phyloP scores from a whole-genome alignment of 2,113 vertebrate genomes.

The Alethe diademata region DNA sequence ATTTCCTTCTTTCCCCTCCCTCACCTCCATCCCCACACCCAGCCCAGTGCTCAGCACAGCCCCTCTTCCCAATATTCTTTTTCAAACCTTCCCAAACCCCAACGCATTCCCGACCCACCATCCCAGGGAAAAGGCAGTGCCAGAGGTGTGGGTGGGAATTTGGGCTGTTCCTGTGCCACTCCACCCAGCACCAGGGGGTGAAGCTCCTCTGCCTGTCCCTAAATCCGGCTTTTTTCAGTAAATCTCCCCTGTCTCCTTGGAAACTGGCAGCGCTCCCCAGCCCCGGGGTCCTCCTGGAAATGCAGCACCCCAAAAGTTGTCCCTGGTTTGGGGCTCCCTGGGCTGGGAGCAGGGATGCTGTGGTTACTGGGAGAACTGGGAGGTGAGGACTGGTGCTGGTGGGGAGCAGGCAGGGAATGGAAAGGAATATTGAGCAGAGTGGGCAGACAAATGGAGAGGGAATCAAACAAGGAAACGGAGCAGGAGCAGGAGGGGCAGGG shows the following conservation, averaged over 20 bases:
- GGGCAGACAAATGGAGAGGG: background rate
- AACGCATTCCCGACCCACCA: background rate
- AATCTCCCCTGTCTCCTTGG: constrained; percentile 21
- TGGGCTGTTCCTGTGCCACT: background rate
- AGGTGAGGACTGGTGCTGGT: background rate
- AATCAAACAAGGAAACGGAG: background rate
- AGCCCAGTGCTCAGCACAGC: background rate
- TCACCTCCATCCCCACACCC: background rate
- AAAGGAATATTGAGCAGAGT: background rate
- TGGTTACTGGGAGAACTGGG: background rate
- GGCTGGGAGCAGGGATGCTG: background rate
- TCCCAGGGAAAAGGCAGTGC: background rate
- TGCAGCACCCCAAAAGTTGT: background rate
- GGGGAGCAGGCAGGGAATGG: background rate
- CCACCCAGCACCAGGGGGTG: background rate
- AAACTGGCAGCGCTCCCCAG: background rate
- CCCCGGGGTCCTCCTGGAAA: background rate
- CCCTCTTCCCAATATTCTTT: background rate
- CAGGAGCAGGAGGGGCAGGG: background rate
- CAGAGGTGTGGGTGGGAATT: background rate
- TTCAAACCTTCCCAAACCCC: background rate
- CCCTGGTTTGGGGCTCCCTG: background rate
- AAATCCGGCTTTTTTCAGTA: background rate
- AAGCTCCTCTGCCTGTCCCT: background rate
- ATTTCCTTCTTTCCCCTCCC: no score